Evolutionary conservation across 2,113 vertebrate genomes (phyloP).

Genomic region (Pomatorhinus ruficollis): DNA sequence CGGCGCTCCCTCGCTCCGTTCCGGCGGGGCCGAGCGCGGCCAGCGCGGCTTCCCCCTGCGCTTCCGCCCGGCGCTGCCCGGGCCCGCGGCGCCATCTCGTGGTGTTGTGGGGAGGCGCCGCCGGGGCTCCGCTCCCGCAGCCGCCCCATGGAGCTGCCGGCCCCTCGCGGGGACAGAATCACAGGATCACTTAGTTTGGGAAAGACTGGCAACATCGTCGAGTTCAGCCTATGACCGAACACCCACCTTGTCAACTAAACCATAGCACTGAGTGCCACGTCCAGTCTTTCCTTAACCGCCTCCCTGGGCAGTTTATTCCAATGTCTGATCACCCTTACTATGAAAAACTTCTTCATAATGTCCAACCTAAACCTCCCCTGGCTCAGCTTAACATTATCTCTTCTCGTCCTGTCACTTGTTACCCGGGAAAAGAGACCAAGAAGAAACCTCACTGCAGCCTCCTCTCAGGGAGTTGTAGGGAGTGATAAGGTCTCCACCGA

Average conservation of each 20-base stretch:
- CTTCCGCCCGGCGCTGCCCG: not conserved
- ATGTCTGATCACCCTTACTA: not conserved
- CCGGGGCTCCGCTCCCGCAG: accelerated
- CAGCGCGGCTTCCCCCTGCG: not conserved
- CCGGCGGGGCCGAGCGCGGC: not conserved
- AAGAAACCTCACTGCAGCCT: too few relatives aligned
- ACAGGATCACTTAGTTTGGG: accelerated
- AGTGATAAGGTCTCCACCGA: not conserved
- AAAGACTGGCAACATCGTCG: not conserved
- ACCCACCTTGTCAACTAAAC: not conserved
- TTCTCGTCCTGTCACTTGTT: not conserved
- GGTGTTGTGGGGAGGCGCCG: not conserved
- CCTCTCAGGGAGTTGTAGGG: not conserved
- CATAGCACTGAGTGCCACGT: not conserved
- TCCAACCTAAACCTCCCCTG: not conserved
- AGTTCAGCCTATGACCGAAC: not conserved
- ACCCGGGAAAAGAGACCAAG: not conserved
- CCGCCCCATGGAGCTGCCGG: accelerated
- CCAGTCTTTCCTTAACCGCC: not conserved
- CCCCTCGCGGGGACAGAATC: accelerated
- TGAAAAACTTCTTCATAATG: not conserved
- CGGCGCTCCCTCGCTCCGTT: accelerated
- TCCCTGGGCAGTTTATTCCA: not conserved
- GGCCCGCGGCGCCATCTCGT: not conserved
- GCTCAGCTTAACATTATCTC: too few relatives aligned